Base-by-base conservation (phyloP, 2,888 invertebrate species). In the Cantharis nigra region DNA sequence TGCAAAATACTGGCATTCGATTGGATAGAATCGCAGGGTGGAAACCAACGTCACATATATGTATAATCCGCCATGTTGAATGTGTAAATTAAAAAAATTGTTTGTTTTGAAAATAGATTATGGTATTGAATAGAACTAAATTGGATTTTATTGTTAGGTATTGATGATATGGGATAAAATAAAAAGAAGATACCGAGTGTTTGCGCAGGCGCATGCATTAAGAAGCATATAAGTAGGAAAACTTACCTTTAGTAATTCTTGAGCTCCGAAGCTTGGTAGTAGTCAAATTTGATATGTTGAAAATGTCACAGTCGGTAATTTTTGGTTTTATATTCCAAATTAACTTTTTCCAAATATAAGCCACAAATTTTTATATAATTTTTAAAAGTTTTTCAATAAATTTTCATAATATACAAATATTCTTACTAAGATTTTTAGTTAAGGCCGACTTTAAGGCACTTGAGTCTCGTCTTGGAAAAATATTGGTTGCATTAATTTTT, bases 371-470 rank as follows among this genome's bases (percentile, higher is more conserved):
- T 83, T 74, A 77, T 81, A 73, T 84, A 49, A 49, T 84, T 85
- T 85, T 83, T 83, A 20, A 64, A 20, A 64, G 64, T 86, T 86
- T 85, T 83, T 85, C 85, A 64, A 70, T 71, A 74, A 78, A 73
- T 85, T 86, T 85, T 85, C 86, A 85, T 85, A 85, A 85, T 87
- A 87, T 87, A 87, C 87, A 87, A 87, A 87, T 86, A 78, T 49
- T 86, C 85, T 85, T 86, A 86, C 84, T 87, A 86, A 83, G 85
- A 85, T 84, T 83, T 72, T 79, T 69, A 75, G 77, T 81, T 84
- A 88, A 88, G 88, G 88, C 88, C 88, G 88, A 88, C 87, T 84
- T 85, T 88, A 88, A 88, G 88, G 88, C 88, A 88, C 88, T 87
- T 84, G 81, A 86, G 88, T 88, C 88, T 86, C 84, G 82, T 84